Evolutionary conservation across 1,140 invertebrate species (phyloP).

Genomic region (Lerema accius): DNA sequence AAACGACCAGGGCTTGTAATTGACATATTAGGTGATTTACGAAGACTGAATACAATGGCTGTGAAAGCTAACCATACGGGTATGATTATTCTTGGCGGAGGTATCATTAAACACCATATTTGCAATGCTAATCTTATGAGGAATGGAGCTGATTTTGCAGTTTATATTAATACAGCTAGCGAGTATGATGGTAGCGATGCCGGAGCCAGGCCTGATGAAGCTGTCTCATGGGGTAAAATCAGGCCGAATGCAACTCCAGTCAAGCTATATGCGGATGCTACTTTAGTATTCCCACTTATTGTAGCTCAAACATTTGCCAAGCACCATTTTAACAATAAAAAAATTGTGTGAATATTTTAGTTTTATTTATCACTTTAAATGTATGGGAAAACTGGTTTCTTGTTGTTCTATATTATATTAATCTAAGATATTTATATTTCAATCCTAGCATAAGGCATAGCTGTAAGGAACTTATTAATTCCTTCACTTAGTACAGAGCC

Average conservation of each 20-base stretch:
- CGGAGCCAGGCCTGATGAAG: conserved; percentile 98
- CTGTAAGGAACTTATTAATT: too few species aligned
- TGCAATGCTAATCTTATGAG: conserved; percentile 99
- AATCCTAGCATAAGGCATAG: too few species aligned
- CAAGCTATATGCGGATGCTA: conserved; percentile 98
- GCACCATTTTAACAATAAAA: conserved; percentile 78
- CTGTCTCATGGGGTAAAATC: conserved; percentile 99
- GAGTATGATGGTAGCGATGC: conserved; percentile 99
- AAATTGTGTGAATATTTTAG: conserved; percentile 66
- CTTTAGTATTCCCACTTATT: conserved; percentile 96
- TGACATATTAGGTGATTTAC: conserved; percentile 97
- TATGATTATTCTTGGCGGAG: conserved; percentile 98
- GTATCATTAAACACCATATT: conserved; percentile 99
- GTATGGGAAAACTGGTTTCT: too few species aligned
- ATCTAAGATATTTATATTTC: too few species aligned
- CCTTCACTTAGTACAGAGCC: too few species aligned
- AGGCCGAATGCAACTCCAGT: conserved; percentile 94
- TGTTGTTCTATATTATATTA: too few species aligned
- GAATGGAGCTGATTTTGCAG: conserved; percentile 98
- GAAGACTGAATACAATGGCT: conserved; percentile 96
- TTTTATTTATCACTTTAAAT: conserved; percentile 42
- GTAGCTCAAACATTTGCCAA: conserved; percentile 98
- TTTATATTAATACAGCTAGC: conserved; percentile 98
- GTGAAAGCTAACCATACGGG: conserved; percentile 96
- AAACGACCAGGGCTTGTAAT: conserved; percentile 95